A percentile compares a stretch with the other conserved stretches of the same genome.
Conservation (phyloP, 1,140 invertebrate genomes). For the Drosophila malerkotliana region DNA sequence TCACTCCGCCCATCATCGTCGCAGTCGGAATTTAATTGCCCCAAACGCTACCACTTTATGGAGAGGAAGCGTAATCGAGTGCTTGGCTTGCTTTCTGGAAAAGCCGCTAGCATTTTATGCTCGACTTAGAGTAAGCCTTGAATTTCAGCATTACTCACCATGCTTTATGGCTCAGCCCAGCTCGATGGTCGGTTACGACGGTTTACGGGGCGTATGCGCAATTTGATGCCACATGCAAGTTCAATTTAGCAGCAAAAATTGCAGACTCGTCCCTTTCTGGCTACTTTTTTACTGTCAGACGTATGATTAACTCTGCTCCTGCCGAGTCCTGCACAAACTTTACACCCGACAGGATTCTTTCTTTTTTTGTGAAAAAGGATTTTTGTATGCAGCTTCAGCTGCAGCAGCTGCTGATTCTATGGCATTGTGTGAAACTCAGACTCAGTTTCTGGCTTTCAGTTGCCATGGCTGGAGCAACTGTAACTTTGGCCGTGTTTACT, state of each 20-base stretch:
- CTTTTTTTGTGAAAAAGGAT: background rate
- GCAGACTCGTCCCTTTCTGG: conserved; percentile 1
- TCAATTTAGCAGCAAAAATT: conserved; percentile 48
- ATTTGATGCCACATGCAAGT: conserved; percentile 51
- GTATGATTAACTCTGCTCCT: conserved; percentile 59
- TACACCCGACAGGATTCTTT: conserved; percentile 51
- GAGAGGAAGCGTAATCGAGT: conserved; percentile 27
- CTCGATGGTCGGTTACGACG: background rate
- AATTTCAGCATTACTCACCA: conserved; percentile 41
- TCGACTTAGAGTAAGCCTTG: conserved; percentile 55
- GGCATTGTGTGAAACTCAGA: conserved; percentile 27
- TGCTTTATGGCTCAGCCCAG: conserved; percentile 47
- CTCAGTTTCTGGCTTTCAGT: conserved; percentile 12
- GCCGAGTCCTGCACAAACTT: conserved; percentile 43
- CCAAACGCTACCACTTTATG: conserved; percentile 32
- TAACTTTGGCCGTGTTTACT: conserved; percentile 30
- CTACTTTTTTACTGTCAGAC: conserved; percentile 41
- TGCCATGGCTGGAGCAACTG: conserved; percentile 37
- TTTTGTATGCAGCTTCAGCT: conserved; percentile 8
- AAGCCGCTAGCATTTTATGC: conserved; percentile 27
- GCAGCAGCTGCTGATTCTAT: conserved; percentile 32
- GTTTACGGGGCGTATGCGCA: conserved; percentile 62
- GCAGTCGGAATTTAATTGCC: conserved; percentile 62
- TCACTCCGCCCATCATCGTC: conserved; percentile 42
- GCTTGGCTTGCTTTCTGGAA: background rate